These are phyloP conservation scores for Mesocentrotus franciscanus DNA, from an alignment of 53 echinoderm and acorn worm genomes.

Conservation along the genomic window DNA sequence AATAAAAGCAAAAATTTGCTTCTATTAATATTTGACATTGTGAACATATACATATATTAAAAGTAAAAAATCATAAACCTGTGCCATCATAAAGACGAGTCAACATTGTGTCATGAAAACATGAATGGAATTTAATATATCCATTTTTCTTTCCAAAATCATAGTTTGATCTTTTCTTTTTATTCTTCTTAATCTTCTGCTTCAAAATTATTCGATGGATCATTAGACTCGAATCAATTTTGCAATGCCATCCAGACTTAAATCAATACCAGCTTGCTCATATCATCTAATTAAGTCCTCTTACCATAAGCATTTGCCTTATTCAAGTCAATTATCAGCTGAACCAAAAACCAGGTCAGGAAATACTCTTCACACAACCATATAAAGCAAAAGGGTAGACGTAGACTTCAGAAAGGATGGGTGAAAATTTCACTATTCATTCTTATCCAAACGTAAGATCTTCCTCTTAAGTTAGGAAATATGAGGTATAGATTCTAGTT, in stretches of 20 bases:
- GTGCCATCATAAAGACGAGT: too few species aligned
- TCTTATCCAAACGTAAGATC: not conserved
- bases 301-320: not conserved
- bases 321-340: not conserved
- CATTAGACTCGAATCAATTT: slow-evolving; percentile 27
- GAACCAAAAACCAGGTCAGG: not conserved
- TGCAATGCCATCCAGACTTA: not conserved
- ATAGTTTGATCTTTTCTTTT: not conserved
- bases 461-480: too few species aligned
- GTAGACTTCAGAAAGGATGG: too few species aligned
- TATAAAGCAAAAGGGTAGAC: not conserved
- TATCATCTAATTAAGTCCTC: not conserved
- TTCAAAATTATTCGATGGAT: slow-evolving; percentile 1
- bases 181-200: not conserved
- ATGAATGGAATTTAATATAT: not conserved
- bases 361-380: not conserved
- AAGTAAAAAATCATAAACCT: too few species aligned
- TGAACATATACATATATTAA: too few species aligned
- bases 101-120: not conserved
- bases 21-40: too few species aligned
- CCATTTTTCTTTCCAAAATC: not conserved
- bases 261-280: slow-evolving; percentile 36
- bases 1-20: too few species aligned
- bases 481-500: too few species aligned
- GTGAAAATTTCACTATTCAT: too few species aligned